phyloP scores from a whole-genome alignment of 2,797 vertebrate genomes.

The Megalops cyprinoides region DNA sequence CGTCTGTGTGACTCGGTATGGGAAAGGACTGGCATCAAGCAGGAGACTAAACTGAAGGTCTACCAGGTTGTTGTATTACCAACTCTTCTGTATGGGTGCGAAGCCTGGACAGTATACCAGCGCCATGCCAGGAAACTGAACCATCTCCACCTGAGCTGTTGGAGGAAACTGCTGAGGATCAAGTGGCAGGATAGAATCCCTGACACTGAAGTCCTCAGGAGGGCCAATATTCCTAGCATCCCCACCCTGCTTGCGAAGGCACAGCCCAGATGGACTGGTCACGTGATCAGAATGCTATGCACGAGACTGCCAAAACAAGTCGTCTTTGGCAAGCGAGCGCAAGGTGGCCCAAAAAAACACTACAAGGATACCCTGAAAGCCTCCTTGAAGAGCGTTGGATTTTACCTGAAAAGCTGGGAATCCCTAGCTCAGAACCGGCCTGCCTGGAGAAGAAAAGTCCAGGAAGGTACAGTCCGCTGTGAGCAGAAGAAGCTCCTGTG shows the following conservation, averaged over 20 bases:
- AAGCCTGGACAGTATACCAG: conserved; percentile 21
- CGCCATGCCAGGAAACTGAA: conserved; percentile 2
- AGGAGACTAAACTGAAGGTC: too few species aligned
- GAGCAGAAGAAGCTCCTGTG: conserved; percentile 4
- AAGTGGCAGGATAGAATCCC: too few species aligned
- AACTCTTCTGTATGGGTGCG: conserved; percentile 1
- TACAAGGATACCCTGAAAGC: background rate
- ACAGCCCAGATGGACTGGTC: conserved; percentile 17
- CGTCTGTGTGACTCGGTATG: too few species aligned
- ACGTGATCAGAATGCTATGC: conserved; percentile 18
- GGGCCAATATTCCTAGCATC: conserved; percentile 14
- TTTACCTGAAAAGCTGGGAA: conserved; percentile 25
- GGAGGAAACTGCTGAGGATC: background rate
- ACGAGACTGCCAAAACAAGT: background rate
- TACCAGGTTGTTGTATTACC: background rate
- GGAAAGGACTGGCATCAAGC: too few species aligned
- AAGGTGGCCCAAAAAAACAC: too few species aligned
- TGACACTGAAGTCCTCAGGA: too few species aligned
- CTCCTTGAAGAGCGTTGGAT: too few species aligned
- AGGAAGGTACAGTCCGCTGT: conserved; percentile 17
- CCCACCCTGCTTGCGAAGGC: conserved; percentile 23
- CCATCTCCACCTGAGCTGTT: background rate
- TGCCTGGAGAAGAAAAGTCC: conserved; percentile 16
- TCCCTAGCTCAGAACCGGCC: background rate
- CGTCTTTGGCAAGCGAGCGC: background rate